These are phyloP conservation scores for Hecatera dysodea DNA, from an alignment of 2,888 invertebrate species.

Conservation along the genomic window DNA sequence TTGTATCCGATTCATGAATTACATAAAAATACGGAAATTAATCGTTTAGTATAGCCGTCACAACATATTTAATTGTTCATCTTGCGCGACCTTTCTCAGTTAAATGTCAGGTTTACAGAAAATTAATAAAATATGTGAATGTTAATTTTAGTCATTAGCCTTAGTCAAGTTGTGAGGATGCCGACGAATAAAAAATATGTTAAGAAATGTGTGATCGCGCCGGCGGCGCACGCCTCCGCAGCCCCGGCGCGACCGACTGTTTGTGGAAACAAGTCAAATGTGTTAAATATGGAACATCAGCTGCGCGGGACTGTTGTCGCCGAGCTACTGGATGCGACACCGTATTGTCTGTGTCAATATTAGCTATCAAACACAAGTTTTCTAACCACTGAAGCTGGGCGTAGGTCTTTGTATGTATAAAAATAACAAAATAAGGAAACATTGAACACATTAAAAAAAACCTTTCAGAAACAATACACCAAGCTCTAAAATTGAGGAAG, in stretches of 20 bases:
- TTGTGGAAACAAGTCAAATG: slow-evolving; percentile 88
- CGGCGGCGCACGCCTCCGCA: slow-evolving; percentile 82
- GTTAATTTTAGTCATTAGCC: slow-evolving; percentile 89
- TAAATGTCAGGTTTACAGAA: slow-evolving; percentile 79
- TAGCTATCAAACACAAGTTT: not conserved
- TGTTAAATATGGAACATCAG: slow-evolving; percentile 84
- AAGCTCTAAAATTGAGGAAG: slow-evolving; percentile 63
- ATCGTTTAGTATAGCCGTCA: slow-evolving; percentile 73
- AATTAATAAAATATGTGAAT: slow-evolving; percentile 87
- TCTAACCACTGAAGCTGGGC: not conserved
- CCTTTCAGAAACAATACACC: slow-evolving; percentile 44
- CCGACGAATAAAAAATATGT: slow-evolving; percentile 80
- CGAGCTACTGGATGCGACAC: slow-evolving; percentile 70
- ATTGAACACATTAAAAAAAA: slow-evolving; percentile 39
- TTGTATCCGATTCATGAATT: slow-evolving; percentile 33
- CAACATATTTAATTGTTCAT: slow-evolving; percentile 78
- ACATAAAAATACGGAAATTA: slow-evolving; percentile 48
- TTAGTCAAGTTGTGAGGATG: slow-evolving; percentile 82
- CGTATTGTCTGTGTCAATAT: slow-evolving; percentile 4
- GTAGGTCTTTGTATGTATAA: not conserved
- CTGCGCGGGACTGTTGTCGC: slow-evolving; percentile 56
- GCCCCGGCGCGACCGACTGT: slow-evolving; percentile 78
- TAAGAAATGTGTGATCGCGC: slow-evolving; percentile 85
- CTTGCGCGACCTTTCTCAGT: slow-evolving; percentile 76
- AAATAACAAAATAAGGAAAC: slow-evolving; percentile 42